phyloP scores from a whole-genome alignment of 2,888 invertebrate genomes.

The Aleiodes leptofemur region DNA sequence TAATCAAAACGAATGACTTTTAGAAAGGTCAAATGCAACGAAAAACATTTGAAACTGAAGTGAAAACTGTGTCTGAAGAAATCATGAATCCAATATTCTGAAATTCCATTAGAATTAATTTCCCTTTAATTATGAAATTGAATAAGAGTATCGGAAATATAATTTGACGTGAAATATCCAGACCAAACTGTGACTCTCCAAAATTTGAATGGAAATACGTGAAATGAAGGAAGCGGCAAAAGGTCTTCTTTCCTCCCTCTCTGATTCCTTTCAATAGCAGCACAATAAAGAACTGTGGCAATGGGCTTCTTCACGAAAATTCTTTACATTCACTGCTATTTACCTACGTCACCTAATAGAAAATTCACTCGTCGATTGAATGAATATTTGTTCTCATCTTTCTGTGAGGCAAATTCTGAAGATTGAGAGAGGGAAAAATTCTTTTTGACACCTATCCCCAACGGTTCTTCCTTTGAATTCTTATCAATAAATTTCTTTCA shows the following conservation, averaged over 20 bases:
- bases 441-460: conserved; percentile 9
- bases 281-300: conserved; percentile 38
- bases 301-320: conserved; percentile 24
- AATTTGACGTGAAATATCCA: background rate
- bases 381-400: conserved; percentile 32
- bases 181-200: background rate
- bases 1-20: too few species aligned
- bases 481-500: conserved; percentile 10
- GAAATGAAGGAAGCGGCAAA: conserved; percentile 17
- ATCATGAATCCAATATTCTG: too few species aligned
- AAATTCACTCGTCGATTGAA: conserved; percentile 20
- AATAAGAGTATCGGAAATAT: background rate
- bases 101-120: too few species aligned
- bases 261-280: conserved; percentile 28
- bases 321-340: background rate
- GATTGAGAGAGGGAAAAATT: background rate
- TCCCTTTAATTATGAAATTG: too few species aligned
- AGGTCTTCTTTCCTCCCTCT: conserved; percentile 5
- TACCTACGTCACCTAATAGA: conserved; percentile 32
- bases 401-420: background rate
- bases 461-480: conserved; percentile 14
- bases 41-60: too few species aligned
- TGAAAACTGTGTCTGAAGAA: too few species aligned
- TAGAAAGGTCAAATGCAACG: too few species aligned
- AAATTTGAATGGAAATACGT: conserved; percentile 1